Conservation (phyloP, 2,888 invertebrate species). For the Eupithecia centaureata region DNA sequence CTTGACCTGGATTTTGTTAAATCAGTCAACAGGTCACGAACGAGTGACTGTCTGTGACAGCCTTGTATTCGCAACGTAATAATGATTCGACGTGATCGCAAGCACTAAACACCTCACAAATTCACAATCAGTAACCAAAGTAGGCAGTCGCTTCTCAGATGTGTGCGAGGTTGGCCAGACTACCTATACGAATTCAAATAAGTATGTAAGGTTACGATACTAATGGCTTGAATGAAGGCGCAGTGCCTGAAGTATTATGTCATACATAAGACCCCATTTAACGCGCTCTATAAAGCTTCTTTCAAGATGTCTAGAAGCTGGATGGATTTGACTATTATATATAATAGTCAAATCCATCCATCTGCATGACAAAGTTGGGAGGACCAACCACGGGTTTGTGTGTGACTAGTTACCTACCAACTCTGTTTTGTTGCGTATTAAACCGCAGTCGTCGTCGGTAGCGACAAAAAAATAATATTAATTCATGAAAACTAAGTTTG, state of each 20-base stretch:
- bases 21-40: constrained; percentile 82
- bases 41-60: constrained; percentile 77
- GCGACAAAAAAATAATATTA: too few relatives aligned
- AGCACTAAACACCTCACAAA: constrained; percentile 57
- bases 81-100: constrained; percentile 64
- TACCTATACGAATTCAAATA: constrained; percentile 34
- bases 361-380: background rate
- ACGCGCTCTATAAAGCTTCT: background rate
- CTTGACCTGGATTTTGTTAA: constrained; percentile 79
- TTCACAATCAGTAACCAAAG: constrained; percentile 46
- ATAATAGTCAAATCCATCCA: background rate
- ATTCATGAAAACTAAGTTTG: too few relatives aligned
- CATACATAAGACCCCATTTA: background rate
- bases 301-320: background rate
- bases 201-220: constrained; percentile 15
- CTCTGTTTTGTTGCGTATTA: too few relatives aligned
- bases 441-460: too few relatives aligned
- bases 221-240: background rate
- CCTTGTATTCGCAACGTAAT: constrained; percentile 72
- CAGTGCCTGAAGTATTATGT: background rate
- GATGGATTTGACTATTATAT: too few relatives aligned
- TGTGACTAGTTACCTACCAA: too few relatives aligned
- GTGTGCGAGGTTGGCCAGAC: constrained; percentile 31
- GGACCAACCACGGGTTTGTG: background rate
- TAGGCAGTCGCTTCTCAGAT: constrained; percentile 29